phyloP scores from a whole-genome alignment of 2,113 vertebrate species.

The Eulemur macaco region DNA sequence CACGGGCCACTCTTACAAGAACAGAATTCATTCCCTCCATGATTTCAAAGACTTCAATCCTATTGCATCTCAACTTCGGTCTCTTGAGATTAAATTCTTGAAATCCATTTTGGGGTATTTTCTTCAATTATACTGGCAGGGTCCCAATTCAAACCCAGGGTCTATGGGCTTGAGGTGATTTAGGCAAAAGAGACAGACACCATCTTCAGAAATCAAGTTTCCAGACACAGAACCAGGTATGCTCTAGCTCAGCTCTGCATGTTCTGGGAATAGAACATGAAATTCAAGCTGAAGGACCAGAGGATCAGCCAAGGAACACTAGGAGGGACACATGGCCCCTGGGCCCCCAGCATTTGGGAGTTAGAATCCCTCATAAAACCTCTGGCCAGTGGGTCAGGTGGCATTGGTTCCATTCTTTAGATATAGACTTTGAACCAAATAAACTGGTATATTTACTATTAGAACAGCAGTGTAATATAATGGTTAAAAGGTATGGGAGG shows the following conservation, averaged over 20 bases:
- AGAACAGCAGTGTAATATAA: neutral
- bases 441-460: neutral
- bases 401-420: neutral
- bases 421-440: neutral
- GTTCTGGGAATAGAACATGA: neutral
- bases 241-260: neutral
- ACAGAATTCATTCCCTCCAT: neutral
- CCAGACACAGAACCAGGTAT: neutral
- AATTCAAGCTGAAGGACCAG: neutral
- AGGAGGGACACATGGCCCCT: neutral
- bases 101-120: neutral
- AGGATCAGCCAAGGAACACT: neutral
- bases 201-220: neutral
- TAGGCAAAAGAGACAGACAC: neutral
- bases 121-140: neutral
- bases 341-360: neutral
- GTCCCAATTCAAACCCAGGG: neutral
- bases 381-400: neutral
- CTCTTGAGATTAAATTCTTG: neutral
- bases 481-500: neutral
- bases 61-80: slow-evolving; percentile 8
- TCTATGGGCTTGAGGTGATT: neutral
- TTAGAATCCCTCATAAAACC: neutral
- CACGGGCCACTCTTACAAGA: neutral
- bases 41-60: slow-evolving; percentile 29